Percentiles rank a stretch among this genome's conserved stretches.
Conservation (phyloP, 2,113 vertebrate species). For the Psilopsiagon aurifrons region DNA sequence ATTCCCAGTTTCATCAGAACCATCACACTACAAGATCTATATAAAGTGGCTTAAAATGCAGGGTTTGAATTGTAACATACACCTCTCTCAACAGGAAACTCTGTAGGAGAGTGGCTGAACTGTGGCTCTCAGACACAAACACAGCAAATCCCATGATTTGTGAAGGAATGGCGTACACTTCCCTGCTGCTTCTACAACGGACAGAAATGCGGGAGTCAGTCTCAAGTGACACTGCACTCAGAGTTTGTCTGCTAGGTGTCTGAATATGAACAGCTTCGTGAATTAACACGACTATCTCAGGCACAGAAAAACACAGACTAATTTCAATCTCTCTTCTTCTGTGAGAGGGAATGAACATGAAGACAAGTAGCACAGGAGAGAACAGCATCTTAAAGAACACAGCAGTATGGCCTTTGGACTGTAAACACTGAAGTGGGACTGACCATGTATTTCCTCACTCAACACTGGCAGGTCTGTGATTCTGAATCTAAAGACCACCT, state of each 20-base stretch:
- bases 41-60: neutral
- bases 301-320: neutral
- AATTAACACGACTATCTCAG: neutral
- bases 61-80: neutral
- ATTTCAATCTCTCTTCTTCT: neutral
- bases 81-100: neutral
- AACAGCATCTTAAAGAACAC: neutral
- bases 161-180: neutral
- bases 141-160: neutral
- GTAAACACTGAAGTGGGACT: neutral
- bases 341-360: neutral
- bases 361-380: neutral
- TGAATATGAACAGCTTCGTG: neutral
- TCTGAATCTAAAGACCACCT: neutral
- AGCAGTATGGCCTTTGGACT: neutral
- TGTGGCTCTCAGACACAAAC: rapidly evolving
- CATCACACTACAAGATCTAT: neutral
- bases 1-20: neutral
- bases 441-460: neutral
- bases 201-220: neutral
- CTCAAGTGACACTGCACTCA: neutral
- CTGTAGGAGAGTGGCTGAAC: neutral
- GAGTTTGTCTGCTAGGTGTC: neutral
- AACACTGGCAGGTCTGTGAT: neutral
- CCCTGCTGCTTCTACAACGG: neutral